Base-by-base conservation (phyloP, 1,140 invertebrate genomes). In the Aethina tumida region DNA sequence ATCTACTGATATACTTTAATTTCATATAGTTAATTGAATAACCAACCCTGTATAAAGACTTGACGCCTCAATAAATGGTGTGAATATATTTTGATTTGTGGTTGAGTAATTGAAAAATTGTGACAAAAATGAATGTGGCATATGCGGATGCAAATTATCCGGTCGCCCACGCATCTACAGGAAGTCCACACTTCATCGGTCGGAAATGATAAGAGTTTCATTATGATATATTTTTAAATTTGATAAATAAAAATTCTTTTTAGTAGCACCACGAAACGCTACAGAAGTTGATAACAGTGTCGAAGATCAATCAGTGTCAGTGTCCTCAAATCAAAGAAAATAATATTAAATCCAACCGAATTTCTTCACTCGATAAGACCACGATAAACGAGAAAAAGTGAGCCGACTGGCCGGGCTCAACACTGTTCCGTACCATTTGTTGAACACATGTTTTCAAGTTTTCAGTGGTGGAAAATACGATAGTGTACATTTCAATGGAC, bases 121-220 rank as follows among this genome's bases (percentile, higher is more conserved):
- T n/a, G n/a, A n/a, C n/a, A n/a, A n/a, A n/a, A n/a, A n/a, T n/a
- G n/a, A n/a, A n/a, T n/a, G n/a, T n/a, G n/a, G n/a, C n/a, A n/a
- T n/a, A 38, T 48, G 43, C 49, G 49, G 49, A 52, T 52, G 46
- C 35, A 41, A 38, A 38, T 52, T 49, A 52, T 52, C 46, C 17
- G n/a, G 14, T 13, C 43, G 41, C 49, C 49, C 31, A 52, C 49
- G 22, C 36, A 29, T 26, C 27, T 16, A 22, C 24, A 43, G 41
- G 32, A 47, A 43, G 47, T 47, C 41, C 41, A 35, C 35, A 21
- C 28, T 44, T 33, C 41, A 35, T 45, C 41, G 39, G 41, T 52
- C 45, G 49, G 45, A 51, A 51, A 45, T 41, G 46, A 49, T 49
- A 49, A 51, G 33, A 37, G 32, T 37, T 28, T 33, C 14, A 43